Conservation (phyloP, 2,888 invertebrate genomes). For the Petrolisthes manimaculis region DNA sequence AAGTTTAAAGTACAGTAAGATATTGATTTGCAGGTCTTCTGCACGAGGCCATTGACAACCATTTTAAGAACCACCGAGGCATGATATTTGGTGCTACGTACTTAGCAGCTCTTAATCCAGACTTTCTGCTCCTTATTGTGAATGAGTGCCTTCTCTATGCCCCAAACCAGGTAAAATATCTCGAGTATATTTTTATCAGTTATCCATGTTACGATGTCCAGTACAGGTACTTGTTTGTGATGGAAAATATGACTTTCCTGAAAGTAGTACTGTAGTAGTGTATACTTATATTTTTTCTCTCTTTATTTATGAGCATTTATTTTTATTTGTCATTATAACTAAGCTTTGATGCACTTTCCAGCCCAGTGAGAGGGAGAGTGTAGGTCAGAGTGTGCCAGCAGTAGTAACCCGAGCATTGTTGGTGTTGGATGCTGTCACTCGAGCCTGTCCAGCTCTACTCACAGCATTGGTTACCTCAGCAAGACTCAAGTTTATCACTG, state of each 20-base stretch:
- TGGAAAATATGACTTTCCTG: neutral
- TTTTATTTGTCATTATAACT: no score
- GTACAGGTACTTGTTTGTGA: neutral
- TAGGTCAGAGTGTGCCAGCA: constrained; percentile 31
- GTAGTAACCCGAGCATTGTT: constrained; percentile 44
- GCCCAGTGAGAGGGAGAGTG: constrained; percentile 70
- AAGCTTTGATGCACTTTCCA: constrained; percentile 69
- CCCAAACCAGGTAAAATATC: constrained; percentile 68
- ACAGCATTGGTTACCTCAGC: constrained; percentile 72
- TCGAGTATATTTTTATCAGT: neutral
- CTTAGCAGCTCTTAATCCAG: constrained; percentile 83
- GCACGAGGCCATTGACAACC: constrained; percentile 66
- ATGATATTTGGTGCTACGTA: constrained; percentile 82
- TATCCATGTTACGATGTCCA: neutral
- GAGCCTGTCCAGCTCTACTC: constrained; percentile 84
- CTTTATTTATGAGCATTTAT: neutral
- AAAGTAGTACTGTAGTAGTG: neutral
- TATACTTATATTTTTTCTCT: neutral
- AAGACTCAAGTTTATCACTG: constrained; percentile 81
- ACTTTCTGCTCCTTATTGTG: constrained; percentile 84
- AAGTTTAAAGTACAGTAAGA: no score
- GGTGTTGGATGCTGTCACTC: constrained; percentile 57
- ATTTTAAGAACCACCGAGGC: constrained; percentile 71
- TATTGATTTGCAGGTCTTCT: constrained; percentile 39
- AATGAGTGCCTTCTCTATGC: constrained; percentile 81